Conservation (phyloP, 2,888 invertebrate genomes). For the Endotricha flammealis region DNA sequence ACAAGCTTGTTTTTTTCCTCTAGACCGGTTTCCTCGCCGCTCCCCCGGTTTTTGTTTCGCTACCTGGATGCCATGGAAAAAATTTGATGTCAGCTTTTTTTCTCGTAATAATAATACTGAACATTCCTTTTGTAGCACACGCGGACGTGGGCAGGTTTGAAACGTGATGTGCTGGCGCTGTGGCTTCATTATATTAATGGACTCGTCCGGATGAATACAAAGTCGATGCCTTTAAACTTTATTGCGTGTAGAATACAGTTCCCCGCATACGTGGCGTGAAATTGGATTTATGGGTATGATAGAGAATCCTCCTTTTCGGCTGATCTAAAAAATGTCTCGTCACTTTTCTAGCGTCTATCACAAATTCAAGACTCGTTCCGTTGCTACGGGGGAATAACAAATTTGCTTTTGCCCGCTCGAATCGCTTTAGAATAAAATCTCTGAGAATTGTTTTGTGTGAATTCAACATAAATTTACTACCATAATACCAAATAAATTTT, state of each 20-base stretch:
- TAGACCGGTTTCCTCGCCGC: slow-evolving; percentile 59
- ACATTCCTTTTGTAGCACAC: slow-evolving; percentile 71
- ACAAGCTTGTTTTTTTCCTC: slow-evolving; percentile 51
- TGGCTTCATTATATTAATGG: slow-evolving; percentile 75
- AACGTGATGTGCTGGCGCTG: slow-evolving; percentile 67
- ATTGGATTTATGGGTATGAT: slow-evolving; percentile 45
- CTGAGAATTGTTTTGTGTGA: too few relatives aligned
- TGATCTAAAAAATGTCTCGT: slow-evolving; percentile 27
- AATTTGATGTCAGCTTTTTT: slow-evolving; percentile 65
- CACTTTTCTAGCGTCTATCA: slow-evolving; percentile 14
- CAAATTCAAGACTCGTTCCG: neutral
- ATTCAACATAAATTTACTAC: neutral
- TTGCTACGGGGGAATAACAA: too few relatives aligned
- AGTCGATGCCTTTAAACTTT: slow-evolving; percentile 65
- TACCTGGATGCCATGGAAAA: slow-evolving; percentile 67
- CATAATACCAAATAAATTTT: neutral
- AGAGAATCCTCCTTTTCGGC: too few relatives aligned
- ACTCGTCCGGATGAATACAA: slow-evolving; percentile 70
- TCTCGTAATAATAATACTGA: slow-evolving; percentile 70
- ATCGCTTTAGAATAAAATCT: too few relatives aligned
- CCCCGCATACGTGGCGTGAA: slow-evolving; percentile 47
- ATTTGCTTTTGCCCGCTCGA: too few relatives aligned
- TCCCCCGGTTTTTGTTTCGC: slow-evolving; percentile 59
- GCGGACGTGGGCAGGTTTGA: slow-evolving; percentile 63
- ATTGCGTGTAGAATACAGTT: slow-evolving; percentile 54